A percentile compares a stretch with the other conserved stretches of the same genome.
phyloP scores from a whole-genome alignment of 2,113 vertebrate species.

The Entomyzon cyanotis region DNA sequence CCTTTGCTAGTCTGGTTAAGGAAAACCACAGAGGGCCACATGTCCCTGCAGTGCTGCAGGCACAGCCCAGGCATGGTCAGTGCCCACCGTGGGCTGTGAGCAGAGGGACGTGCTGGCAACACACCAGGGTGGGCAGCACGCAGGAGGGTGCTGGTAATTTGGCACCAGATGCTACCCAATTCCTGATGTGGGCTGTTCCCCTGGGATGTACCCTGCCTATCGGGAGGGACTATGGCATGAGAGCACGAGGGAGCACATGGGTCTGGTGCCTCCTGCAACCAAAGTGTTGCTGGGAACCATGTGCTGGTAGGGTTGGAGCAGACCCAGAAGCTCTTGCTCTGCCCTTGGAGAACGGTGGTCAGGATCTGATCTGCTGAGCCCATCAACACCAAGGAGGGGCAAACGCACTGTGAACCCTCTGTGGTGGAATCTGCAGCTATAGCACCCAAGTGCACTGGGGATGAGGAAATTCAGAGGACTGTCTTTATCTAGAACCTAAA shows the following conservation, averaged over 20 bases:
- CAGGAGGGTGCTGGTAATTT: background rate
- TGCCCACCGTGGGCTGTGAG: fast-evolving
- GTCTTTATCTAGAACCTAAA: background rate
- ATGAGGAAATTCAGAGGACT: background rate
- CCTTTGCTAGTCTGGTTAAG: background rate
- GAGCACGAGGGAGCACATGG: background rate
- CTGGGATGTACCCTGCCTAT: background rate
- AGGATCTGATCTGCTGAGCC: background rate
- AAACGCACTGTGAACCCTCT: background rate
- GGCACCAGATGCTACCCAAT: slow-evolving; percentile 29
- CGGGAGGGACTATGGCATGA: background rate
- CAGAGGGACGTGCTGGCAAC: fast-evolving
- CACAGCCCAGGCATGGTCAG: background rate
- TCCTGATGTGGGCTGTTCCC: slow-evolving; percentile 4
- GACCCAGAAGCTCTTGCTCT: background rate
- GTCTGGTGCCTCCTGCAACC: background rate
- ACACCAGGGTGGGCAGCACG: background rate
- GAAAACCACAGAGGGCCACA: fast-evolving
- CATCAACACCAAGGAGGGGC: background rate
- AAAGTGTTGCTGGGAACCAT: background rate
- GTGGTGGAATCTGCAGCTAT: background rate
- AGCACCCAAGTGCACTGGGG: background rate
- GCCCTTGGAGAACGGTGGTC: fast-evolving
- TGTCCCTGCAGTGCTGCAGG: fast-evolving
- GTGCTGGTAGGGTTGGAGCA: background rate